These are phyloP conservation scores for Ageneiosus marmoratus DNA, from an alignment of 2,113 vertebrate genomes.

Conservation along the genomic window DNA sequence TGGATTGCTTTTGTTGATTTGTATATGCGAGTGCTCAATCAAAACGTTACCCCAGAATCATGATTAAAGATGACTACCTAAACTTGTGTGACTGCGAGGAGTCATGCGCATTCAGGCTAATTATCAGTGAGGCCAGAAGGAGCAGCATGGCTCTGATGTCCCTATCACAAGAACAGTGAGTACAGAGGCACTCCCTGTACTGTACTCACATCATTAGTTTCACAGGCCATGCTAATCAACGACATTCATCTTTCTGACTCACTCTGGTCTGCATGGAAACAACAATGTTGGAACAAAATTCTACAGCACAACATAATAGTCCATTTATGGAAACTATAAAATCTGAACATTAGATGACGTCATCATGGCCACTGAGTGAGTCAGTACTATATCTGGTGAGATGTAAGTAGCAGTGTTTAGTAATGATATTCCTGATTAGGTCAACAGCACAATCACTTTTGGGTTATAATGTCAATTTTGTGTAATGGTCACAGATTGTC, in stretches of 20 bases:
- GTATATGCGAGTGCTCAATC: conserved; percentile 89
- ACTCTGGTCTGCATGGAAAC: conserved; percentile 51
- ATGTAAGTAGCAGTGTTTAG: not conserved
- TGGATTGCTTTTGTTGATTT: conserved; percentile 98
- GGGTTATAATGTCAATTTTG: conserved; percentile 12
- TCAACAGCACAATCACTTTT: not conserved
- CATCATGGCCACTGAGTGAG: not conserved
- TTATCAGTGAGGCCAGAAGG: conserved; percentile 66
- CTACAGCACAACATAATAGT: not conserved
- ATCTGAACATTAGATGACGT: not conserved
- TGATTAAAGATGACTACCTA: conserved; percentile 87
- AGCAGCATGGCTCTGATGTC: conserved; percentile 65
- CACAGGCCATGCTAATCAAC: conserved; percentile 61
- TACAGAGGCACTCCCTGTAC: conserved; percentile 55
- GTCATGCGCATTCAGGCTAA: conserved; percentile 63
- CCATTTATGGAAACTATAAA: not conserved
- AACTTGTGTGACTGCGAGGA: conserved; percentile 59
- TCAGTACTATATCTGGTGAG: not conserved
- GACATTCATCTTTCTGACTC: conserved; percentile 69
- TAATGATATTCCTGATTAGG: conserved; percentile 7
- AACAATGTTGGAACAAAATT: conserved; percentile 52
- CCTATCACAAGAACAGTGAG: conserved; percentile 63
- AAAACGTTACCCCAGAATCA: conserved; percentile 82
- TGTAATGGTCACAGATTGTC: not conserved
- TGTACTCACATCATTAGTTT: conserved; percentile 73